Conservation (phyloP, 64 coral and sea anemone genomes). For the Pocillopora verrucosa region DNA sequence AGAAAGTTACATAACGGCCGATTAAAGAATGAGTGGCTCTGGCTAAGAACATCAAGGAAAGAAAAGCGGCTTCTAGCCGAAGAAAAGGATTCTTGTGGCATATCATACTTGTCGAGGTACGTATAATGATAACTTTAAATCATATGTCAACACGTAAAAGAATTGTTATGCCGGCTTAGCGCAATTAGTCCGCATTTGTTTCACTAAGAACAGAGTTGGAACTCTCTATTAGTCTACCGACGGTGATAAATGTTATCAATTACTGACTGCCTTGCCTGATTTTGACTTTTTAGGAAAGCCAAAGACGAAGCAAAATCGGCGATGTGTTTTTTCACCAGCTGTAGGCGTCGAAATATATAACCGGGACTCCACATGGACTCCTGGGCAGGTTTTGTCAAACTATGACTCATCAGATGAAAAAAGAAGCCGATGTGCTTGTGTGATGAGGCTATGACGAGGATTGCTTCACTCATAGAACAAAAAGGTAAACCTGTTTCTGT, state of each 20-base stretch:
- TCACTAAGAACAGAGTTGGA: neutral
- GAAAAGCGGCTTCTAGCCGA: neutral
- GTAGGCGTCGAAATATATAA: neutral
- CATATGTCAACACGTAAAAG: neutral
- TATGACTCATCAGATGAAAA: neutral
- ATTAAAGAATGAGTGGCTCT: constrained; percentile 28
- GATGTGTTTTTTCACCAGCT: neutral
- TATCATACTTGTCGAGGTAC: constrained; percentile 3
- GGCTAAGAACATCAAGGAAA: constrained; percentile 9
- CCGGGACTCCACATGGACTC: constrained; percentile 17
- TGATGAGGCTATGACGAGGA: constrained; percentile 23
- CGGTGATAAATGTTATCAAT: neutral
- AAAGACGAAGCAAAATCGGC: neutral
- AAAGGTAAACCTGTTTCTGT: neutral
- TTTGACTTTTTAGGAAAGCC: neutral
- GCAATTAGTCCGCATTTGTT: neutral
- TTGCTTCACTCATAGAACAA: constrained; percentile 11
- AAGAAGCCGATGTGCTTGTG: neutral
- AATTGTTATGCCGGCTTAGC: neutral
- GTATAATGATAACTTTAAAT: neutral
- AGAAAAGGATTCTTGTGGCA: neutral
- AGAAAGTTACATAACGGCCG: constrained; percentile 22
- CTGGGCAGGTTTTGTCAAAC: constrained; percentile 1
- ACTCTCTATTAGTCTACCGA: neutral
- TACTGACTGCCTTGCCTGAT: neutral